Evolutionary conservation across 2,797 vertebrate species (phyloP), one percentile per base, ranked within the genome.

Genomic region (Cottoperca gobio): DNA sequence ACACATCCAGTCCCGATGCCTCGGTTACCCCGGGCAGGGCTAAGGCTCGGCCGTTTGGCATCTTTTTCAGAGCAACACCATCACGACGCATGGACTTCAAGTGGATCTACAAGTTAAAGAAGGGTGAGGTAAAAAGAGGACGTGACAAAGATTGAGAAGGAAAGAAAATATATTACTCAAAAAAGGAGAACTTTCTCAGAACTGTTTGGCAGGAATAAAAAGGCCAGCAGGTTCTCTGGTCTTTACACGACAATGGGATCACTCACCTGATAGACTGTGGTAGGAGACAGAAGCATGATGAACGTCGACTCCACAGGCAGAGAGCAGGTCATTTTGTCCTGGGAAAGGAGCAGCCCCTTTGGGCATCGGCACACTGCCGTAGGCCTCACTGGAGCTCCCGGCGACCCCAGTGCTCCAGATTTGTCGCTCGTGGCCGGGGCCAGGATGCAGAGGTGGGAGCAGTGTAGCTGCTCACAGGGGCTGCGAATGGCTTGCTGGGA

Each of bases 381-480:
- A 0, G 86, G 85, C 6, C 67, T 75, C 1, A 13, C 33, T 1
- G 28, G 39, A 26, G 37, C 23, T 39, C 54, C 63, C 0, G 12
- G 40, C 0, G 42, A 24, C 4, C 21, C 68, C 17, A 14, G 12
- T 0, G 12, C 13, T 42, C 43, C 73, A 2, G 77, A 64, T 46
- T 16, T 62, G 48, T 50, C 37, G 5, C 1, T 63, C 2, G 16
- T 16, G 0, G 21, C 53, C 2, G 95, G 77, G 0, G 93, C 93
- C 87, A 98, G 88, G 39, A 99, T 91, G 70, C 98, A 99, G 23
- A 97, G 49, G 65, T 98, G 95, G 71, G 97, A 97, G 83, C 97
- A 99, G 12, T 42, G 71, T 0, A 89, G 73, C 0, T 37, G 65
- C 26, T 81, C 73, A 43, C 97, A 99, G 0, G 96, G 96, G 79